Evolutionary conservation across 2,888 invertebrate species (phyloP), one percentile per base, ranked within the genome.

Genomic region (Salpingus planirostris): DNA sequence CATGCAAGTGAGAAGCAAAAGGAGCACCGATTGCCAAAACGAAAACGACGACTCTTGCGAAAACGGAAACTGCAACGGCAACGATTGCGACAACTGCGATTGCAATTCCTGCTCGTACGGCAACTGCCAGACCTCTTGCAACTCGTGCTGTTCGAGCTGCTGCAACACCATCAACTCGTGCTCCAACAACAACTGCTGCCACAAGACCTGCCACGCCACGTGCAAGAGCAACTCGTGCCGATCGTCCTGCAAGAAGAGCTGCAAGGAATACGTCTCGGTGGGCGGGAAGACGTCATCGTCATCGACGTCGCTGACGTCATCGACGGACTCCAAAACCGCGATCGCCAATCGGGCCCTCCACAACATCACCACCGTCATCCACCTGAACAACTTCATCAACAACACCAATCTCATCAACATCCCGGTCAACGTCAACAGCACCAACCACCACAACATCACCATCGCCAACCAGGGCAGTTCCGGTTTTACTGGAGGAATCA

Each of bases 281-380:
- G 2, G 11, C 13, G 11, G 23, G 13, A 11, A 8, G n/a, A n/a
- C n/a, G n/a, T n/a, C n/a, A n/a, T n/a, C n/a, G n/a, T n/a, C n/a
- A n/a, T n/a, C n/a, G n/a, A n/a, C n/a, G n/a, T n/a, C n/a, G n/a
- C n/a, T n/a, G n/a, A n/a, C n/a, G n/a, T n/a, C n/a, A n/a, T 25
- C n/a, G 3, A 21, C 23, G 1, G 29, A 14, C 8, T 14, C 22
- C 13, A 12, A 29, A 1, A 28, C 35, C 22, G 24, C 34, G 7
- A 41, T 36, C 24, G 34, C 27, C 2, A 33, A 26, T 2, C 49
- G 42, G 14, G 6, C 36, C 14, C 25, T 25, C 3, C 63, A 59
- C 21, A 66, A 66, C 40, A 55, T 65, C 8, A 65, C 65, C 0
- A 65, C 64, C 1, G 54, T 65, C 2, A 66, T 66, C 5, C 59